Evolutionary conservation across 1,140 invertebrate genomes (phyloP).

Genomic region (Listronotus oregonensis): DNA sequence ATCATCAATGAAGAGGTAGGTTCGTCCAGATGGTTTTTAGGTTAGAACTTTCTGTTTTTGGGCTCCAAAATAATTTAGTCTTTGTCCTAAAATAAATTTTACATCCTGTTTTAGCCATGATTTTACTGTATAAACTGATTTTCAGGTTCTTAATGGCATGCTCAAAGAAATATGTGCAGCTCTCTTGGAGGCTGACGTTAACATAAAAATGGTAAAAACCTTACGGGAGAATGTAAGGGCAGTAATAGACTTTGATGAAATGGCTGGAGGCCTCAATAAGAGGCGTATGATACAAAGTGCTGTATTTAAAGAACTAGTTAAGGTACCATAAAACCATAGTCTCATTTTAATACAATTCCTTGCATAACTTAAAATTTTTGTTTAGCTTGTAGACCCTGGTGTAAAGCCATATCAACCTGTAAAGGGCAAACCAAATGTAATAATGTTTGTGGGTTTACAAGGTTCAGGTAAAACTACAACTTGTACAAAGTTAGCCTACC

Average conservation of each 20-base stretch:
- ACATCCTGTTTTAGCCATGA: no score
- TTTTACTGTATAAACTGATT: no score
- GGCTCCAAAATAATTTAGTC: not conserved
- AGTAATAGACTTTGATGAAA: constrained; percentile 99
- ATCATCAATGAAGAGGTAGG: constrained; percentile 97
- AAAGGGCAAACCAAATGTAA: constrained; percentile 94
- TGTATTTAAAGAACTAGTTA: constrained; percentile 98
- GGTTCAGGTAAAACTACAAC: constrained; percentile 99
- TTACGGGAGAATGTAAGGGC: constrained; percentile 97
- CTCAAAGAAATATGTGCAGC: constrained; percentile 98
- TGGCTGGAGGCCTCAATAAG: constrained; percentile 99
- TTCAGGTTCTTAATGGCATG: constrained; percentile 95
- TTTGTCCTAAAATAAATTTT: not conserved
- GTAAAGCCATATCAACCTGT: constrained; percentile 96
- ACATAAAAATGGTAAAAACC: constrained; percentile 95
- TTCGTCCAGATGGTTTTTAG: constrained; percentile 45
- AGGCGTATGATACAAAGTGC: constrained; percentile 98
- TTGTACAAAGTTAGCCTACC: constrained; percentile 99
- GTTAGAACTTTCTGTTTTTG: not conserved
- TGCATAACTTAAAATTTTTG: constrained; percentile 39
- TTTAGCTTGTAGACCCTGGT: constrained; percentile 94
- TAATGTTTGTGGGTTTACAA: constrained; percentile 99
- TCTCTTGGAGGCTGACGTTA: constrained; percentile 98
- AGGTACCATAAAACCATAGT: constrained; percentile 72
- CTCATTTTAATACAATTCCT: not conserved